Percentiles rank a stretch among this genome's conserved stretches.
Conservation (phyloP, 2,888 invertebrate species). For the Anticlea derivata region DNA sequence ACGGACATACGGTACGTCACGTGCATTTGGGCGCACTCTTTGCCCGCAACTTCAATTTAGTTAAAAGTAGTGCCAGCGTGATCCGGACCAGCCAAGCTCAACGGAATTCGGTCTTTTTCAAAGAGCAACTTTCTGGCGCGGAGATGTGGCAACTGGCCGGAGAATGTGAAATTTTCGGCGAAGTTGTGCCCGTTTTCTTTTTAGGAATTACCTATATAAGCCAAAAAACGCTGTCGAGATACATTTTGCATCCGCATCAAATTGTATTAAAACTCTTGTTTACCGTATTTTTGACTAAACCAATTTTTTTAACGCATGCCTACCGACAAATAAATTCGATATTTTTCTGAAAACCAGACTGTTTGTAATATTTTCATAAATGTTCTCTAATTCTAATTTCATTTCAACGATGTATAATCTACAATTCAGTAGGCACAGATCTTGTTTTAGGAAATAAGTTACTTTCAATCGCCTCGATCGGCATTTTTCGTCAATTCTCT, state of each 20-base stretch:
- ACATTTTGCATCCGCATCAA: too few species aligned
- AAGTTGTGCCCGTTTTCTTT: constrained; percentile 17
- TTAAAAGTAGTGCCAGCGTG: constrained; percentile 75
- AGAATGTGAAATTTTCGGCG: constrained; percentile 28
- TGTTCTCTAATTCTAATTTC: too few species aligned
- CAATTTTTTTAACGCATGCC: too few species aligned
- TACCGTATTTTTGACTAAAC: too few species aligned
- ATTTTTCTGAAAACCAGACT: too few species aligned
- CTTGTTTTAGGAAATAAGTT: not conserved
- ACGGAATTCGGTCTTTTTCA: constrained; percentile 57
- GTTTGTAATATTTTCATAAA: too few species aligned
- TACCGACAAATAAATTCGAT: too few species aligned
- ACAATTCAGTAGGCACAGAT: too few species aligned
- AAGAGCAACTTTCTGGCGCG: constrained; percentile 49
- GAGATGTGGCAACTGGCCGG: constrained; percentile 44
- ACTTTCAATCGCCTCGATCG: constrained; percentile 7
- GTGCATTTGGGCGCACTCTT: constrained; percentile 62
- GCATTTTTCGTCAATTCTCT: constrained; percentile 19
- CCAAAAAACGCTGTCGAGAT: too few species aligned
- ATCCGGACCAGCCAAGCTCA: constrained; percentile 43
- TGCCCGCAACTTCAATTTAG: constrained; percentile 77
- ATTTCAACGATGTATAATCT: too few species aligned
- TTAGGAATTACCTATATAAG: not conserved
- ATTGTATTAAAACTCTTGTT: too few species aligned
- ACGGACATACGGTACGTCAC: constrained; percentile 69